Evolutionary conservation across 1,140 invertebrate species (phyloP), one percentile per base, ranked within the genome.

Genomic region (Aphaenogaster floridana): DNA sequence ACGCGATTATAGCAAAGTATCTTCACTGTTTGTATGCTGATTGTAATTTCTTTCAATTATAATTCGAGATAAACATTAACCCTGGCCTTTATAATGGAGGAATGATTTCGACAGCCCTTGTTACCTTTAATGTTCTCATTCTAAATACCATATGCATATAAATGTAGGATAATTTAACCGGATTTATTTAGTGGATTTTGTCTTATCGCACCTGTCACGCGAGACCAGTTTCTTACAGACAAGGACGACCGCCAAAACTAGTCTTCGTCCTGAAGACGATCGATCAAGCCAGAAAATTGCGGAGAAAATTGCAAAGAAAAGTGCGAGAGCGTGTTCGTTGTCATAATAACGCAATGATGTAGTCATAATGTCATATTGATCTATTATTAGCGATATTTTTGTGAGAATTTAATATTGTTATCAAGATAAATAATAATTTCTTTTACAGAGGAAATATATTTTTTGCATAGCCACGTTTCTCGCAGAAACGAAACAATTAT

Each of bases 191-290:
- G 28, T 28, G 28, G 28, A 3, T 74, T 15, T 42, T 28, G 34
- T 64, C 48, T 52, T 92, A 92, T 92, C 88, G 79, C 52, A 88
- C 78, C 15, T 7, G 84, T 88, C 91, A 93, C 88, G 92, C 69
- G 4, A 90, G 9, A 50, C 9, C 48, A 69, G 21, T 88, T 80
- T 90, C 69, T 71, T 50, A 42, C 2, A 11, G 50, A 72, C 36
- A 64, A 78, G 52, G 8, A 48, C 7, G 7, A 2, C 39, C 21
- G n/a, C 39, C 21, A 11, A 36, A 45, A 34, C 2, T 76, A 71
- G 76, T 77, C 89, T 86, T 90, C 45, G 21, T 45, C 5, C 8
- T 57, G 59, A 88, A 77, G 77, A n/a, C 69, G n/a, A 90, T 90
- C 89, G 80, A 91, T 91, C 11, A 17, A 34, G 2, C 8, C 0